Evolutionary conservation across 2,797 vertebrate species (phyloP), one percentile per base, ranked within the genome.

Genomic region (Psittacula echo): DNA sequence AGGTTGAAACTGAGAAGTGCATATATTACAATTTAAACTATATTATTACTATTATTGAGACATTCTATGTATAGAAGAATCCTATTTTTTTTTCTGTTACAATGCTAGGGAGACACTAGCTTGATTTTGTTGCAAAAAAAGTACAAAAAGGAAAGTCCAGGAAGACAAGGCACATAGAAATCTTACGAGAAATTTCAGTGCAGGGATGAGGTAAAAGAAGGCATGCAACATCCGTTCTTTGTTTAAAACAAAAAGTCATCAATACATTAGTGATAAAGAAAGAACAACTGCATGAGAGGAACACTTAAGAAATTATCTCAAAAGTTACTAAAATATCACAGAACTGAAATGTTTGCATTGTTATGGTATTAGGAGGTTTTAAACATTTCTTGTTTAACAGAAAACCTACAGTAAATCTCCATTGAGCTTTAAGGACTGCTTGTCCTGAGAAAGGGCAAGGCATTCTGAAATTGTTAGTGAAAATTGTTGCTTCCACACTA

Each of bases 341-440:
- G 26, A 41, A 78, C 32, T 61, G 18, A 65, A 86, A 64, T 78
- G 32, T 56, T 95, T 61, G 26, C 10, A 13, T 58, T 85, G 12
- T 51, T 83, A n/a, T 7, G 9, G n/a, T 51, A 67, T 83, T 45
- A 64, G 51, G 51, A 72, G 65, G 4, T 67, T 72, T 80, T 39
- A 91, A 88, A 75, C 12, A 39, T 77, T 70, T 86, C 21, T 50
- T 53, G 4, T 61, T 91, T 64, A 48, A 75, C 45, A 67, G 53
- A 86, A 88, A 64, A 53, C 23, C 61, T 67, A 56, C 53, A 74
- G 34, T 72, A 68, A 81, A 73, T 70, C n/a, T 93, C 32, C 65
- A 61, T 19, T 68, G 73, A 91, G 39, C 51, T 86, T 11, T 56
- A 84, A 27, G 27, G 81, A 71, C 20, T 64, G 27, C 24, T 80